These are phyloP conservation scores for Sphenopsis melanotis DNA, from an alignment of 2,797 vertebrate species.

Conservation along the genomic window DNA sequence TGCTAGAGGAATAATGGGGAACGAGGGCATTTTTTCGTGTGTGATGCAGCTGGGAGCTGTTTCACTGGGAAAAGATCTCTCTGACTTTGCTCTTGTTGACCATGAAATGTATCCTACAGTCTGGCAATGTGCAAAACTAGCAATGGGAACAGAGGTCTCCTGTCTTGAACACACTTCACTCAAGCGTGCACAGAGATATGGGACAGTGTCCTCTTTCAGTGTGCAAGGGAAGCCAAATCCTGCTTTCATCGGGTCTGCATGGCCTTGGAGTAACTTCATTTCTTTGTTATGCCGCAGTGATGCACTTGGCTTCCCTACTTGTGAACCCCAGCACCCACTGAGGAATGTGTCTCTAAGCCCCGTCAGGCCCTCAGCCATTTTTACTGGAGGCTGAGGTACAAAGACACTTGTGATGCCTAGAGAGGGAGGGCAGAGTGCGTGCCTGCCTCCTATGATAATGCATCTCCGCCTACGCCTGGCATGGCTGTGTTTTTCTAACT, in stretches of 20 bases:
- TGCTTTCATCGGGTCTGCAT: background rate
- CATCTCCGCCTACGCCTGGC: slow-evolving; percentile 7
- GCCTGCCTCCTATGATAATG: background rate
- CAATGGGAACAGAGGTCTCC: background rate
- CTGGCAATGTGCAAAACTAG: background rate
- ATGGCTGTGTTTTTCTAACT: slow-evolving; percentile 39
- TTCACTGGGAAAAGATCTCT: background rate
- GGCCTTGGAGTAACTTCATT: background rate
- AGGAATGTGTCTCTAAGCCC: background rate
- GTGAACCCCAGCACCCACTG: background rate
- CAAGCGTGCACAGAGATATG: background rate
- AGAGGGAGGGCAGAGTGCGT: background rate
- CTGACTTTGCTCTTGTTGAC: background rate
- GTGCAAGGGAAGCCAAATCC: background rate
- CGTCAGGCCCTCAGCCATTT: background rate
- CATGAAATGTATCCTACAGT: background rate
- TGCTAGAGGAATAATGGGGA: background rate
- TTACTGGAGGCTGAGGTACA: background rate
- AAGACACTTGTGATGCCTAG: background rate
- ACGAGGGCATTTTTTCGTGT: background rate
- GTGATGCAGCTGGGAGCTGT: background rate
- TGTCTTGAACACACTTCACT: background rate
- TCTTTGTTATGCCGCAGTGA: background rate
- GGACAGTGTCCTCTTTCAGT: background rate
- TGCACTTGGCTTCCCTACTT: background rate